phyloP scores from a whole-genome alignment of 2,888 invertebrate species.

The Tridacna crocea region DNA sequence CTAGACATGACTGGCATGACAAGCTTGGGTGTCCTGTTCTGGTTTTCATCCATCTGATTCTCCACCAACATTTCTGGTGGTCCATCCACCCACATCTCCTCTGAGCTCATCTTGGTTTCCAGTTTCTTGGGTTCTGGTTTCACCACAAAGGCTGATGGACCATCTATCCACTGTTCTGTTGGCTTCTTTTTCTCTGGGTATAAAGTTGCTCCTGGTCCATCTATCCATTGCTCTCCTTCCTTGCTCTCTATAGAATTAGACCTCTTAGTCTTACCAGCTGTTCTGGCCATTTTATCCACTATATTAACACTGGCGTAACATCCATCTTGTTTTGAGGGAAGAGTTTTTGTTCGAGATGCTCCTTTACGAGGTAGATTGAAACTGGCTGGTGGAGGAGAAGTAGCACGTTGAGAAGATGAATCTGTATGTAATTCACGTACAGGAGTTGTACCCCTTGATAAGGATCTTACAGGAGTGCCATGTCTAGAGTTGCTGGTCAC shows the following conservation, averaged over 20 bases:
- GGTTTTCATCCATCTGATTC: conserved; percentile 57
- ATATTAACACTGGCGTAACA: conserved; percentile 61
- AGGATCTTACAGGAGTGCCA: conserved; percentile 56
- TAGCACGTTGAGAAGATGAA: conserved; percentile 55
- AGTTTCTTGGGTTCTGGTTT: conserved; percentile 64
- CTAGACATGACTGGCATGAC: conserved; percentile 56
- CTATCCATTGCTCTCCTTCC: conserved; percentile 94
- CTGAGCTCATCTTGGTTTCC: conserved; percentile 91
- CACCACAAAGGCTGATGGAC: conserved; percentile 87
- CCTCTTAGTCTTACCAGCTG: conserved; percentile 47
- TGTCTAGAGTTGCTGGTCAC: conserved; percentile 58
- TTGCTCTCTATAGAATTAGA: conserved; percentile 56
- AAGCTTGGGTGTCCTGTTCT: conserved; percentile 55
- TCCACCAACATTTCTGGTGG: conserved; percentile 79
- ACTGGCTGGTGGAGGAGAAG: conserved; percentile 57
- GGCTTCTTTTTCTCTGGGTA: conserved; percentile 70
- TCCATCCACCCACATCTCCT: conserved; percentile 83
- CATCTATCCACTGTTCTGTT: conserved; percentile 96
- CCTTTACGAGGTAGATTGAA: conserved; percentile 65
- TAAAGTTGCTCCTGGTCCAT: conserved; percentile 92
- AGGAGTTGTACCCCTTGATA: conserved; percentile 56
- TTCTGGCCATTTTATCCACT: conserved; percentile 55
- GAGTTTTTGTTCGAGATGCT: conserved; percentile 50
- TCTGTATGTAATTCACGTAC: conserved; percentile 51
- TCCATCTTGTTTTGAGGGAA: conserved; percentile 53